Evolutionary conservation across 2,113 vertebrate species (phyloP), one percentile per base, ranked within the genome.

Genomic region (Atlantisia rogersi): DNA sequence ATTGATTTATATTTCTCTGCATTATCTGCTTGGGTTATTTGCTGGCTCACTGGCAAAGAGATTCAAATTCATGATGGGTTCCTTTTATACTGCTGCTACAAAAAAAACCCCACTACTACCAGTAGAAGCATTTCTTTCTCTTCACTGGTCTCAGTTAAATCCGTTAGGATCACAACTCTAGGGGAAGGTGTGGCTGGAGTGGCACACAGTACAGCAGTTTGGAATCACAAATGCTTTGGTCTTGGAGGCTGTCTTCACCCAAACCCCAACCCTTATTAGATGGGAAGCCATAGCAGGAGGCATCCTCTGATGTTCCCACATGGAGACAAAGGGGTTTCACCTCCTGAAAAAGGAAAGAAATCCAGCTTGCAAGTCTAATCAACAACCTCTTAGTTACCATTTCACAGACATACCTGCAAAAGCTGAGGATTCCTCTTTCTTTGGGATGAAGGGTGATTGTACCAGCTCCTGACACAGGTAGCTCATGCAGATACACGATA

Each of bases 1-100:
- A 88, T 78, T 88, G 91, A 87, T 96, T 95, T 86, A 56, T 32
- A 63, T 62, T 92, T 93, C 31, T 44, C 78, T 68, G 88, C 28
- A 79, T 95, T 69, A 92, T 75, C 67, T 84, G 35, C 75, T 91
- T 2, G 0, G 53, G 53, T 91, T 90, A 58, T 92, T 94, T 87
- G 69, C 52, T 94, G 76, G 75, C 63, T 95, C 35, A 32, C 53
- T 5, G 2, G 94, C 48, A 91, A 3, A 92, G n/a, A 85, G 68
- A 56, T 89, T 90, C 75, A 82, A 92, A 95, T 68, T 87, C 26
- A 40, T 20, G 18, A 74, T 24, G 39, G 55, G 11, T 65, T 80
- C 35, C 87, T 58, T 93, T 83, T 58, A 48, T 9, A 42, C 8
- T 79, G 44, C 40, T 90, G 77, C 64, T 92, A 62, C 53, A 18